Conservation (phyloP, 2,797 vertebrate genomes). For the Catamblyrhynchus diadema region DNA sequence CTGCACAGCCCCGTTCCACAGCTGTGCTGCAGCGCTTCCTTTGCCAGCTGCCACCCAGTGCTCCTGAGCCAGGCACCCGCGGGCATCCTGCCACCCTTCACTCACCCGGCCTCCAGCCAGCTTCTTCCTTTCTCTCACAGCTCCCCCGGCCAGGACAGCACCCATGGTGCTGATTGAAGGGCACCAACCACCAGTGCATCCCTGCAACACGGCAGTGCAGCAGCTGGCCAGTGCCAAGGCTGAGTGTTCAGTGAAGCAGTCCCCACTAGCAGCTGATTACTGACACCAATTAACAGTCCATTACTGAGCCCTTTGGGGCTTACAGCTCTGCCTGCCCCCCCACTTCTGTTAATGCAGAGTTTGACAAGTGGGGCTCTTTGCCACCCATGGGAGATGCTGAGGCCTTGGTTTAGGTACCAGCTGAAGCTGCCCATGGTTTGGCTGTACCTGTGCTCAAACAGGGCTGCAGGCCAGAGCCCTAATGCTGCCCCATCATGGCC, state of each 20-base stretch:
- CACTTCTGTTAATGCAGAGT: neutral
- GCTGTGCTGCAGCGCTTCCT: neutral
- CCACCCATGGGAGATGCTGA: neutral
- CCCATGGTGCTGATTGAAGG: accelerated
- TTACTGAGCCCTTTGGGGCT: neutral
- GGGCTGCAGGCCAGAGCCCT: neutral
- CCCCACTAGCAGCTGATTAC: neutral
- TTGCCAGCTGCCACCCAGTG: neutral
- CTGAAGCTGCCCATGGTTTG: neutral
- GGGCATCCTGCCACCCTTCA: neutral
- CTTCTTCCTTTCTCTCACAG: neutral
- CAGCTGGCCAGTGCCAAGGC: neutral
- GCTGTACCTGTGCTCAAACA: neutral
- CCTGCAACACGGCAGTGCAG: neutral
- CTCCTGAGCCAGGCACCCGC: neutral
- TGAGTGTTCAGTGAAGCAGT: accelerated
- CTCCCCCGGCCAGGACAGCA: neutral
- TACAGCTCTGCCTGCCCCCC: neutral
- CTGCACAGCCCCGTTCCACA: neutral
- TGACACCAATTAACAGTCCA: neutral
- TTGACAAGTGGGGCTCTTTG: neutral
- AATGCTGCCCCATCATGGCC: neutral
- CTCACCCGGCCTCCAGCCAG: accelerated
- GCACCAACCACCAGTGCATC: neutral
- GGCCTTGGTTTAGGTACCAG: neutral